These are phyloP conservation scores for Oceanodroma tethys DNA, from an alignment of 2,113 vertebrate species.

Conservation along the genomic window DNA sequence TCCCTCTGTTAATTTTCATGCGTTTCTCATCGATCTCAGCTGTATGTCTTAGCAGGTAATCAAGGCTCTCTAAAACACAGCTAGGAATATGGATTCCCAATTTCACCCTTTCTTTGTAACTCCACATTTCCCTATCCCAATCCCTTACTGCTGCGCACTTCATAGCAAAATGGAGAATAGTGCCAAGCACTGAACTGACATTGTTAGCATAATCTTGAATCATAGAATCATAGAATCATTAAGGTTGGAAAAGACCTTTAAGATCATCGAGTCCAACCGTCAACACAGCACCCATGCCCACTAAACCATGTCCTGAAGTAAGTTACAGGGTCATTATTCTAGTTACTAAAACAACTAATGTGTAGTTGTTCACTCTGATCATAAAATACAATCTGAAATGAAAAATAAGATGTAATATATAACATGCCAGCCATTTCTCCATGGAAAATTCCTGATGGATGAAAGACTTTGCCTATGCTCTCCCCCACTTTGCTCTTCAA, in stretches of 20 bases:
- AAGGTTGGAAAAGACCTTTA: no score
- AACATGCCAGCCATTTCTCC: background rate
- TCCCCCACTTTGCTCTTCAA: background rate
- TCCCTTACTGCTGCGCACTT: no score
- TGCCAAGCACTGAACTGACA: rapidly evolving
- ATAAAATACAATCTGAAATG: background rate
- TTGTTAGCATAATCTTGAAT: rapidly evolving
- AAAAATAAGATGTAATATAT: rapidly evolving
- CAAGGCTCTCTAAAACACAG: background rate
- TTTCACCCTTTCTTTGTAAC: no score
- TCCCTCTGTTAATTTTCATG: background rate
- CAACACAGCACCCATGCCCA: no score
- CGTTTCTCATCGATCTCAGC: background rate
- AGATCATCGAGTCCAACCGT: no score
- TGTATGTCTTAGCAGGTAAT: background rate
- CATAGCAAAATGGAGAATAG: background rate
- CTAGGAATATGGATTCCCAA: background rate
- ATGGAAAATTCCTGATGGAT: background rate
- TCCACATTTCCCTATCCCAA: background rate
- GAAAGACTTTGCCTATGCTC: background rate
- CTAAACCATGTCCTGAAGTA: no score
- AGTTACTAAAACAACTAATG: background rate
- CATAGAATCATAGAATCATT: no score
- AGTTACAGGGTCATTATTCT: background rate
- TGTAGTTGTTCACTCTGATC: background rate